These are phyloP conservation scores for silkworm (Bombyx mori) DNA, from an alignment of 1,140 invertebrate species.

Conservation along the genomic window ASM3026992v2 NC_085119.1:12219001-12219500, in stretches of 20 bases:
- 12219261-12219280: constrained; percentile 52
- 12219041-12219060: background rate
- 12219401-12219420: constrained; percentile 55
- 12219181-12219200: constrained; percentile 41
- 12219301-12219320: constrained; percentile 65
- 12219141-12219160: constrained; percentile 23
- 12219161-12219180: constrained; percentile 29
- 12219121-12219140: background rate
- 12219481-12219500: constrained; percentile 5
- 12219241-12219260: constrained; percentile 45
- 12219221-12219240: constrained; percentile 46
- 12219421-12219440: constrained; percentile 65
- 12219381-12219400: constrained; percentile 65
- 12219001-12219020: background rate
- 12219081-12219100: background rate
- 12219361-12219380: constrained; percentile 78
- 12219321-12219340: constrained; percentile 65
- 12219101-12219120: background rate
- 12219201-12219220: constrained; percentile 24
- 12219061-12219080: too few relatives aligned
- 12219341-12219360: constrained; percentile 82
- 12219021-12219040: background rate
- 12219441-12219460: constrained; percentile 54
- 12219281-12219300: constrained; percentile 49
- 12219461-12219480: constrained; percentile 34